Evolutionary conservation across 1,140 invertebrate species (phyloP).

Genomic region (Aricia agestis): DNA sequence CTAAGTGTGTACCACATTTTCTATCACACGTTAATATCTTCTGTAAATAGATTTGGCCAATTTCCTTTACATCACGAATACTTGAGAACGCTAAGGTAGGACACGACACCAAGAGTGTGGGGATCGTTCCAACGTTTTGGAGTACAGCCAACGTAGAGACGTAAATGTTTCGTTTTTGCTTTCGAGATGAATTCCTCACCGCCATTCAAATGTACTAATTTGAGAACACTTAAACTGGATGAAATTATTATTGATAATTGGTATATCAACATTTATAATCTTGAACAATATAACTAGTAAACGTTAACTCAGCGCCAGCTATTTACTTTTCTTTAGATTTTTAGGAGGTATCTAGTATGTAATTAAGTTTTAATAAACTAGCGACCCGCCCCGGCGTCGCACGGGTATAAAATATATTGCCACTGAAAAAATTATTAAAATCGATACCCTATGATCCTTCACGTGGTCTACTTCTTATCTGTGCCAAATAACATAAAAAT

Average conservation of each 20-base stretch:
- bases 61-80: conserved; percentile 43
- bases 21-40: conserved; percentile 29
- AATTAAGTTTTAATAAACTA: too few species aligned
- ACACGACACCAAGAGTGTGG: conserved; percentile 17
- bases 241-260: neutral
- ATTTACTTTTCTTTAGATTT: too few species aligned
- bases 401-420: too few species aligned
- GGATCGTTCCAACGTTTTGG: conserved; percentile 37
- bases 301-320: too few species aligned
- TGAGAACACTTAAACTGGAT: neutral
- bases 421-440: too few species aligned
- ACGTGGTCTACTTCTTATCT: too few species aligned
- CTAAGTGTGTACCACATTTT: conserved; percentile 24
- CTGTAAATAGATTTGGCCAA: conserved; percentile 54
- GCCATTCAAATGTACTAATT: conserved; percentile 3
- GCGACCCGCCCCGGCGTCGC: too few species aligned
- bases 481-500: too few species aligned
- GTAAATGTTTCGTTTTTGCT: conserved; percentile 38
- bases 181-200: conserved; percentile 59
- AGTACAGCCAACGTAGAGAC: conserved; percentile 15
- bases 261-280: neutral
- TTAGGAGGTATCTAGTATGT: too few species aligned
- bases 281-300: too few species aligned
- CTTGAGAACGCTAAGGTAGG: conserved; percentile 27
- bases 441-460: too few species aligned